Evolutionary conservation across 2,797 vertebrate genomes (phyloP), one percentile per base, ranked within the genome.

Genomic region (Danio jaintianensis): DNA sequence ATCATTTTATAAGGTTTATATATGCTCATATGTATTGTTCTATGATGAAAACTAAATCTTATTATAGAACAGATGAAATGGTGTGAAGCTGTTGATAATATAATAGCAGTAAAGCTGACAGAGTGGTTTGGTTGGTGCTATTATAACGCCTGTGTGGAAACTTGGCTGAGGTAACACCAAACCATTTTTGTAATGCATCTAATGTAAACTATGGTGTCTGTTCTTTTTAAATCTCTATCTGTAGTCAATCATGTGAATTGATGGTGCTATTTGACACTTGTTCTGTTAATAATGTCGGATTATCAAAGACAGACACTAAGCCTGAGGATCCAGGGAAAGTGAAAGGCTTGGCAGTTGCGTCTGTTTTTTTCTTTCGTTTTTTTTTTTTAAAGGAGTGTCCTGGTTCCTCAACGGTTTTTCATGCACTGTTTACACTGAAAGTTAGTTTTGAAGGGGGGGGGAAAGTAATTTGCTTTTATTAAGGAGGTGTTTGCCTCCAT

Each of bases 291-390:
- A 66, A 40, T 6, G 45, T 20, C 61, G 5, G 38, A 53, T 75
- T 70, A 64, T 50, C 29, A 78, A 77, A 74, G 42, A 50, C 55
- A 4, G 38, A 52, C 48, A 62, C 56, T 56, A 69, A 79, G 55
- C 63, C n/a, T 2, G 16, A 13, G 72, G 40, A 43, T 58, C 43
- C 7, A 67, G 47, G 53, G 38, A 83, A 43, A 62, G 70, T 62
- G 11, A 48, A 42, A 68, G 58, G 45, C 72, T 83, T 69, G n/a
- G 55, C 47, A 62, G 29, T 43, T 56, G 18, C 18, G 16, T 66
- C 13, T 6, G 11, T 56, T 29, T 29, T 29, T 29, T 29, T 29
- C n/a, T 29, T 29, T 29, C 29, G 1, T 29, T 29, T 29, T 29
- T 18, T 72, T 63, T 78, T 74, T 43, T 67, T 66, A 42, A 59